Percentiles rank a stretch among this genome's conserved stretches.
Evolutionary conservation across 2,888 invertebrate genomes (phyloP).

Genomic region (Dysmachus trigonus): DNA sequence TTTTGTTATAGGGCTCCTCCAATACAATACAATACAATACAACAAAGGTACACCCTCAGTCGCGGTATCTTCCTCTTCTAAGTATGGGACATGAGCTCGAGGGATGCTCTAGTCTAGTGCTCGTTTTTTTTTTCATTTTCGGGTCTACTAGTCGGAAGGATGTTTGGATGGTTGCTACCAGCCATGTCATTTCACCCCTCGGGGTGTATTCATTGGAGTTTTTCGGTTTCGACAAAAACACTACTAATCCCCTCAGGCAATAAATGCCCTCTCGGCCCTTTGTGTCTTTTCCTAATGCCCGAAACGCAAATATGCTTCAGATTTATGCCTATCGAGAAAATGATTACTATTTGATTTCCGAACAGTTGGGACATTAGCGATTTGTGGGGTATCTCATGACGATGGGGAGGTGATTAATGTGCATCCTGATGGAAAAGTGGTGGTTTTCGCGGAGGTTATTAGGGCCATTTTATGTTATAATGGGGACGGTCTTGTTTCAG

Average conservation of each 20-base stretch:
- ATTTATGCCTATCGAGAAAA: slow-evolving; percentile 46
- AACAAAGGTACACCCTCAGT: slow-evolving; percentile 27
- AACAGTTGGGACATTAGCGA: slow-evolving; percentile 49
- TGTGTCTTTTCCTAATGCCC: neutral
- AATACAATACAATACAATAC: no score
- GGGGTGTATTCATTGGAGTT: slow-evolving; percentile 4
- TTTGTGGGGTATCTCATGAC: slow-evolving; percentile 8
- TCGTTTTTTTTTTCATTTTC: no score
- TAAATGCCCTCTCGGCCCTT: slow-evolving; percentile 36
- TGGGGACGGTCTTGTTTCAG: neutral
- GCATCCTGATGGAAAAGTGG: neutral
- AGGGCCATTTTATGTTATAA: neutral
- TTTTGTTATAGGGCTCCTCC: neutral
- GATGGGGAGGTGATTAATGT: slow-evolving; percentile 41
- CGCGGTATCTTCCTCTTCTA: neutral
- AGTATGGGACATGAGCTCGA: neutral
- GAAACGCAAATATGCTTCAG: slow-evolving; percentile 46
- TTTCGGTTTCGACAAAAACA: slow-evolving; percentile 33
- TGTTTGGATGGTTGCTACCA: neutral
- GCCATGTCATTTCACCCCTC: slow-evolving; percentile 4
- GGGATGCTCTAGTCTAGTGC: neutral
- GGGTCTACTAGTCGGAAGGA: slow-evolving; percentile 6
- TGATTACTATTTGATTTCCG: slow-evolving; percentile 49
- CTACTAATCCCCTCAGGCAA: slow-evolving; percentile 44
- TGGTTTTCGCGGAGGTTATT: neutral